Base-by-base conservation (phyloP, 2,888 invertebrate genomes). In the Harpalus rufipes region DNA sequence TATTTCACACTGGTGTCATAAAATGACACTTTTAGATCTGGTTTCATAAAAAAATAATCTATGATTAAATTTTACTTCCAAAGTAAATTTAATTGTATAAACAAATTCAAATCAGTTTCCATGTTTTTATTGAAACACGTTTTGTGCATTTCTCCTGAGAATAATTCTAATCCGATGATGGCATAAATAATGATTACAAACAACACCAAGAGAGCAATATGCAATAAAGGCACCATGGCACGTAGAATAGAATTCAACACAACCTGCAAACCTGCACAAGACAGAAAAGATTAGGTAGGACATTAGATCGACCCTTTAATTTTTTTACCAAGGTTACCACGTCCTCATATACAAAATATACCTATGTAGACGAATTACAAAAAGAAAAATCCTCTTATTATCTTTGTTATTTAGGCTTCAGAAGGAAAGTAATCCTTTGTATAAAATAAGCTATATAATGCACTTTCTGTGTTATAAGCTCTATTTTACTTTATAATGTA, bases 101-200 rank as follows among this genome's bases (percentile, higher is more conserved):
- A n/a, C n/a, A n/a, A n/a, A n/a, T n/a, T n/a, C n/a, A n/a, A n/a
- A n/a, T n/a, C n/a, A n/a, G n/a, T n/a, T n/a, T n/a, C n/a, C n/a
- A n/a, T n/a, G n/a, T n/a, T n/a, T n/a, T 94, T 96, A 91, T 95
- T 93, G 90, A 94, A 96, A 92, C 99, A 99, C 86, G 98, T 97
- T 90, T 95, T 96, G 91, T 99, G 99, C 94, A 99, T 94, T 92
- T 97, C 97, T 89, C 99, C 99, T 89, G 97, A 98, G 94, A 99
- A 99, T 88, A 99, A 93, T 92, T 99, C 99, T 89, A 99, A 94
- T 86, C 99, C 99, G 91, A 99, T 98, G 92, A 99, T 99, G 89
- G 99, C 99, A 92, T 99, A 99, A 93, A 99, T 99, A 92, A 99
- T 99, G 92, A 99, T 99, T 91, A 99, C 99, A 93, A 99, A 99